phyloP scores from a whole-genome alignment of 2,888 invertebrate species.

The Zelleria hepariella region DNA sequence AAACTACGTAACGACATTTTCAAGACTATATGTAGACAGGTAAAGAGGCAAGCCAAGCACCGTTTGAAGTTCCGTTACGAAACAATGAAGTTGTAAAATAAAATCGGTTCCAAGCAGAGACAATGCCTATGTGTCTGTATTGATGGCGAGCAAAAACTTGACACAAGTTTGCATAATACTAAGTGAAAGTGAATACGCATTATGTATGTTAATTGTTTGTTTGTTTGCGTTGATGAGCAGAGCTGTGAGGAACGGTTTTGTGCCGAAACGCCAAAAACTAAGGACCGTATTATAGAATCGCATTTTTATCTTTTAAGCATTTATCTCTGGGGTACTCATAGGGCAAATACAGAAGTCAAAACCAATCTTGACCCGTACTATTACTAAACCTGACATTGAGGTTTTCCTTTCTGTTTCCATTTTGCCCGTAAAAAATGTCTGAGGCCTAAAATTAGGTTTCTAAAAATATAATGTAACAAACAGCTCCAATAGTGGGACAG shows the following conservation, averaged over 20 bases:
- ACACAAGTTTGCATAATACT: neutral
- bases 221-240: neutral
- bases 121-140: neutral
- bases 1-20: neutral
- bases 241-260: neutral
- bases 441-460: no score
- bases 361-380: no score
- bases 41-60: neutral
- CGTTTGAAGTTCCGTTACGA: neutral
- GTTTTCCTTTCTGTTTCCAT: no score
- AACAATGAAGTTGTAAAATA: neutral
- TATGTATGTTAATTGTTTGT: neutral
- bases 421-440: no score
- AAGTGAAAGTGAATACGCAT: neutral
- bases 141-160: conserved; percentile 2
- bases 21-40: neutral
- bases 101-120: neutral
- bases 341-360: no score
- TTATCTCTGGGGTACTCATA: no score
- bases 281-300: no score
- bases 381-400: no score
- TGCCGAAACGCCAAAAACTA: no score
- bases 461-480: no score
- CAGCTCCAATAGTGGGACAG: no score
- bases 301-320: no score